Percentiles rank a stretch among this genome's conserved stretches.
Conservation (phyloP, 2,888 invertebrate genomes). For the Luperina nickerlii region DNA sequence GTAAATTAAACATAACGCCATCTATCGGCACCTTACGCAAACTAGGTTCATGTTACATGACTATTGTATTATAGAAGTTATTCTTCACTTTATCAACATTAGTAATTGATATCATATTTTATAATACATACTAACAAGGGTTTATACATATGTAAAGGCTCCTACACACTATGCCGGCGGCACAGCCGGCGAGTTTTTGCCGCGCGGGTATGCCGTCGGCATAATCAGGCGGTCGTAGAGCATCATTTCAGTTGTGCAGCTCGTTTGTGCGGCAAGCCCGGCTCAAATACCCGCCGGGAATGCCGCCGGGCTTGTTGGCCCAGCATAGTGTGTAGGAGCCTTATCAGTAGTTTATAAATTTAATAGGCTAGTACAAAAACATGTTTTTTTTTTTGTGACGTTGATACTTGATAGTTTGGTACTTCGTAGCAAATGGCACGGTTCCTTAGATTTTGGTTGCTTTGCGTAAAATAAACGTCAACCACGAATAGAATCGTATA, state of each 20-base stretch:
- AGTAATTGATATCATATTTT: slow-evolving; percentile 34
- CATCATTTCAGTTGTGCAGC: too few relatives aligned
- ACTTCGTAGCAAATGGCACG: slow-evolving; percentile 66
- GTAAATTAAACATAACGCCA: slow-evolving; percentile 47
- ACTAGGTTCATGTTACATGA: not conserved
- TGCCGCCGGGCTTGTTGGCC: too few relatives aligned
- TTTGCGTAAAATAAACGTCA: slow-evolving; percentile 37
- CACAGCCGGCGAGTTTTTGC: too few relatives aligned
- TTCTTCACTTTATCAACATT: slow-evolving; percentile 1
- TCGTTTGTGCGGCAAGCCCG: too few relatives aligned
- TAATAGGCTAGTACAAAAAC: slow-evolving; percentile 16
- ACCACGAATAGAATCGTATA: not conserved
- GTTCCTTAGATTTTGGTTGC: slow-evolving; percentile 10
- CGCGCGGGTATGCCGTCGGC: too few relatives aligned
- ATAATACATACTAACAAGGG: slow-evolving; percentile 21
- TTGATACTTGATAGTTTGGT: slow-evolving; percentile 42
- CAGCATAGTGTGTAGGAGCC: too few relatives aligned
- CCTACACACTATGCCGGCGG: too few relatives aligned
- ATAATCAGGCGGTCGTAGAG: too few relatives aligned
- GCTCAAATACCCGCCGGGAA: too few relatives aligned
- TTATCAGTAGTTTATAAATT: not conserved
- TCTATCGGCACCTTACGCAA: slow-evolving; percentile 35
- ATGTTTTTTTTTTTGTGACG: slow-evolving; percentile 49
- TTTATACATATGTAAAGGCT: slow-evolving; percentile 20
- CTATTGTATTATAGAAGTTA: not conserved